Evolutionary conservation across 2,113 vertebrate species (phyloP), one percentile per base, ranked within the genome.

Genomic region (Osmerus mordax): DNA sequence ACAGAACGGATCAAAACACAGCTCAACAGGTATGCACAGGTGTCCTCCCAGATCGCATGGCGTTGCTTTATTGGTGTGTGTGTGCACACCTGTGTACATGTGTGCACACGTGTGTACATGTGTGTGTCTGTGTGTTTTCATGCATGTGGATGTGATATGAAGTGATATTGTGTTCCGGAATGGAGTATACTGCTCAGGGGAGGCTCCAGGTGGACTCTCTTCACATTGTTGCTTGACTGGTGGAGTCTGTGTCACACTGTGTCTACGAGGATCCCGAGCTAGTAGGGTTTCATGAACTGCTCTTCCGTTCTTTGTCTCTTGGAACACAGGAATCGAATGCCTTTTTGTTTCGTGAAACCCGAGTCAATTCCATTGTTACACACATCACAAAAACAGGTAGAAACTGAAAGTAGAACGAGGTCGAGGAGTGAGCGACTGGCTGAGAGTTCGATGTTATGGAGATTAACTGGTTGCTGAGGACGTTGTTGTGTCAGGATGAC

Each of bases 21-120:
- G 63, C 56, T 56, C 72, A 86, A 73, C 87, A 86, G 82, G 85
- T 81, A 81, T 28, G 71, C 77, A 81, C 89, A 86, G 77, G 87
- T 73, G 80, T 9, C 41, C 25, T 0, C 29, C 28, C 69, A 47
- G 41, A 25, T 77, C 77, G 51, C 73, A 70, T 75, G 67, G 66
- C 65, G 73, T 67, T 25, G 6, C 59, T 84, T 84, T 82, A 78
- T 79, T 65, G 64, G 68, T 58, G 76, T 81, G 2, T 18, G 52
- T 3, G 2, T 36, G 60, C 47, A 62, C 65, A 29, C 23, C 28
- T 32, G 23, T 70, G 69, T 16, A 0, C 29, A 25, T 28, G 25
- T 28, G 25, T 2, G 23, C 23, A n/a, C 0, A 2, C 55, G 58
- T 23, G n/a, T 14, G 32, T 54, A 25, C 18, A 53, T 29, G 69